A percentile compares a stretch with the other conserved stretches of the same genome.
These are phyloP conservation scores for Quadriops clusia DNA, from an alignment of 2,888 invertebrate genomes.

Conservation along the genomic window DNA sequence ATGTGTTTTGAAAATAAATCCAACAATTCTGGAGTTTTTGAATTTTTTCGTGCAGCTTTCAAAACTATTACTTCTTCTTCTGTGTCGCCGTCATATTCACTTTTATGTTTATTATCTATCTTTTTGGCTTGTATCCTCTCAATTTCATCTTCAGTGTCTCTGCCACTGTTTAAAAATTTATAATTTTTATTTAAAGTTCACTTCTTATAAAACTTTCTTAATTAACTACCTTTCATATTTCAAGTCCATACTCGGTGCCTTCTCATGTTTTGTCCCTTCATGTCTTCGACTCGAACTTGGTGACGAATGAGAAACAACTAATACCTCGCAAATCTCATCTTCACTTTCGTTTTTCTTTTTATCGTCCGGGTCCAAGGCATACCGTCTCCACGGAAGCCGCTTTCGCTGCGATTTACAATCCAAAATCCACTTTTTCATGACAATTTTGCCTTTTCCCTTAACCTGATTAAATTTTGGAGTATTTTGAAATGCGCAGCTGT, in stretches of 20 bases:
- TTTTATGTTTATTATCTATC: slow-evolving; percentile 17
- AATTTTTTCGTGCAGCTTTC: too few species aligned
- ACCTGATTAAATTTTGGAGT: slow-evolving; percentile 79
- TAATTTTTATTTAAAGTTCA: too few species aligned
- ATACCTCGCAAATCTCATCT: slow-evolving; percentile 40
- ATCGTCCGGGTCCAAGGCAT: slow-evolving; percentile 43
- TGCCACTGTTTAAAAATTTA: too few species aligned
- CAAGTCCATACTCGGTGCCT: too few species aligned
- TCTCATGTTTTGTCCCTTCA: too few species aligned
- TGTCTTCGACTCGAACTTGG: too few species aligned
- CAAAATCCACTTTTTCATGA: slow-evolving; percentile 63
- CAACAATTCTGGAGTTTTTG: too few species aligned
- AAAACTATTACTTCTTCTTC: slow-evolving; percentile 29
- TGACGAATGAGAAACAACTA: slow-evolving; percentile 11
- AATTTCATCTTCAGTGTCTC: slow-evolving; percentile 54
- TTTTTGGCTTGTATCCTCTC: slow-evolving; percentile 33
- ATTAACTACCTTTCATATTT: too few species aligned
- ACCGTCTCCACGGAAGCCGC: slow-evolving; percentile 53
- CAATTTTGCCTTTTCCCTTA: slow-evolving; percentile 50
- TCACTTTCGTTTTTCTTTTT: slow-evolving; percentile 38
- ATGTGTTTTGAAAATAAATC: slow-evolving; percentile 39
- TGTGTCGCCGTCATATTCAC: slow-evolving; percentile 25
- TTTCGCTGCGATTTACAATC: slow-evolving; percentile 49
- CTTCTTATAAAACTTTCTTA: too few species aligned
- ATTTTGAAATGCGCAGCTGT: slow-evolving; percentile 77